Evolutionary conservation across 2,888 invertebrate species (phyloP).

Genomic region (Oxyteleia sp.): DNA sequence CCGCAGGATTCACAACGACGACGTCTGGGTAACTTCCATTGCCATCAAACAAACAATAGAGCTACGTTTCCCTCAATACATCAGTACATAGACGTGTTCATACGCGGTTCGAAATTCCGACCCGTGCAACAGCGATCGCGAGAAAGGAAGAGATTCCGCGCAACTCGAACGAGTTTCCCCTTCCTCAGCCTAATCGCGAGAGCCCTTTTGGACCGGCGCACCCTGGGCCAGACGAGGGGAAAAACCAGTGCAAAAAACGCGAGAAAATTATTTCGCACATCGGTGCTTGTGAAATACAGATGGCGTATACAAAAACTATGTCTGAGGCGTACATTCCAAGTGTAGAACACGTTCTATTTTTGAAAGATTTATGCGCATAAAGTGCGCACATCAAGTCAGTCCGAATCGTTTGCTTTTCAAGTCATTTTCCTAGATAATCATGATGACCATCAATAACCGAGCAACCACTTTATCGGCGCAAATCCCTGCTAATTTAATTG

Average conservation of each 20-base stretch:
- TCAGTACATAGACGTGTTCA: too few species aligned
- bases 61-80: too few species aligned
- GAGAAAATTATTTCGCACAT: conserved; percentile 15
- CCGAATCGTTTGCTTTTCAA: conserved; percentile 24
- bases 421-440: conserved; percentile 36
- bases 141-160: too few species aligned
- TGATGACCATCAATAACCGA: conserved; percentile 31
- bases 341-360: conserved; percentile 55
- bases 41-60: too few species aligned
- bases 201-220: too few species aligned
- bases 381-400: conserved; percentile 31
- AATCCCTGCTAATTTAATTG: conserved; percentile 42
- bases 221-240: background rate
- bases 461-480: conserved; percentile 15
- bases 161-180: too few species aligned
- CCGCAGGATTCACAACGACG: too few species aligned
- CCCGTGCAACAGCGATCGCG: too few species aligned
- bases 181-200: too few species aligned
- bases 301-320: conserved; percentile 22
- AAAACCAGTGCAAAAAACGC: background rate
- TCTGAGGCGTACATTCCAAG: conserved; percentile 1
- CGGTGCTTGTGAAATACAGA: conserved; percentile 1
- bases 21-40: too few species aligned
- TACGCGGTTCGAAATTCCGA: too few species aligned
- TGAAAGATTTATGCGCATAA: conserved; percentile 60